These are phyloP conservation scores for Zoroaster sp. DNA, from an alignment of 53 echinoderm and acorn worm species.

Conservation along the genomic window DNA sequence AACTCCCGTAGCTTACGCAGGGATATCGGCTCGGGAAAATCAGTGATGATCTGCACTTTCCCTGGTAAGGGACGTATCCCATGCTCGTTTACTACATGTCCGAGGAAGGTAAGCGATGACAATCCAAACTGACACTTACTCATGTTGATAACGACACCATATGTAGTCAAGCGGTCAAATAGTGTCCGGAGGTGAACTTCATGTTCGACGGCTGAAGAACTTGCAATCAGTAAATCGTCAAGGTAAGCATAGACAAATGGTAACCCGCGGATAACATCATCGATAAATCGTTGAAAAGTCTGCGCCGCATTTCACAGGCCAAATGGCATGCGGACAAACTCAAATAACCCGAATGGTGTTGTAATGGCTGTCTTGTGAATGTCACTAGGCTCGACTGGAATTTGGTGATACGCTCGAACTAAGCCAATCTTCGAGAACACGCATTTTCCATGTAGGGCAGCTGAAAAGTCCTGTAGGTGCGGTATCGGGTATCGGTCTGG, in stretches of 20 bases:
- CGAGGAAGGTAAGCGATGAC: conserved; percentile 24
- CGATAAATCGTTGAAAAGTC: conserved; percentile 43
- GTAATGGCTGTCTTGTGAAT: conserved; percentile 23
- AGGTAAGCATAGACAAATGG: conserved; percentile 7
- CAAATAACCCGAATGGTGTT: conserved; percentile 27
- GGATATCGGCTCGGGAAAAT: conserved; percentile 44
- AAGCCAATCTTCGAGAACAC: too few species aligned
- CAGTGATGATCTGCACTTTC: conserved; percentile 39
- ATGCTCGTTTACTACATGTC: conserved; percentile 40
- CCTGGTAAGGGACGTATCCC: conserved; percentile 51
- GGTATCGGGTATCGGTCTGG: conserved; percentile 35
- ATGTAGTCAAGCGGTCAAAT: conserved; percentile 13
- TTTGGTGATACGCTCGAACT: too few species aligned
- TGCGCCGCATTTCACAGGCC: conserved; percentile 14
- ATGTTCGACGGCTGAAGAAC: conserved; percentile 30
- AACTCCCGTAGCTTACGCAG: conserved; percentile 49
- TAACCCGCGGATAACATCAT: not conserved
- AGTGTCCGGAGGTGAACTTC: conserved; percentile 30
- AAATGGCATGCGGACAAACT: conserved; percentile 25
- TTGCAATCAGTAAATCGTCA: conserved; percentile 56
- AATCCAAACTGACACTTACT: conserved; percentile 51
- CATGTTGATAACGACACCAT: conserved; percentile 35
- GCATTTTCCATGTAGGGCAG: too few species aligned
- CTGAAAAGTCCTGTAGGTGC: too few species aligned
- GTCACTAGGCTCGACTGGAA: not conserved